Evolutionary conservation across 2,888 invertebrate species (phyloP).

Genomic region (Nomada lathburiana): DNA sequence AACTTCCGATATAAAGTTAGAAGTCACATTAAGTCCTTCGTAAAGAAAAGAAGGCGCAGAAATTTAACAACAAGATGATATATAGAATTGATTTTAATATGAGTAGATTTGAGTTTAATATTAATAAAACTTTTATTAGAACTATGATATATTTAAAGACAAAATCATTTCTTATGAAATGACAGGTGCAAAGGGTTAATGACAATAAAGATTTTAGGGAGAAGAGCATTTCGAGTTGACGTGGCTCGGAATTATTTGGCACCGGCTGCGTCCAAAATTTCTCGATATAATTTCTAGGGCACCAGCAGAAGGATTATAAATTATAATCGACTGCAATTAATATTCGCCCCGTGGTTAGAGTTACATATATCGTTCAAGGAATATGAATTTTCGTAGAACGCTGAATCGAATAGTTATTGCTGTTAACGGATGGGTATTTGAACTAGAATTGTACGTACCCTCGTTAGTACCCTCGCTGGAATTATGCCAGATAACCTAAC

Average conservation of each 20-base stretch:
- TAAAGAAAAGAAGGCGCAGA: no score
- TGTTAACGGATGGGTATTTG: neutral
- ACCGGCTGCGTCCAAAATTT: neutral
- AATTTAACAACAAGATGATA: no score
- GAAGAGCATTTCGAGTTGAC: neutral
- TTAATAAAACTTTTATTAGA: no score
- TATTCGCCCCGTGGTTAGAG: neutral
- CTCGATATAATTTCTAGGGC: neutral
- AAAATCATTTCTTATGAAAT: no score
- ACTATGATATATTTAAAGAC: no score
- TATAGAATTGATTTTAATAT: no score
- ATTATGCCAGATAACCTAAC: conserved; percentile 1
- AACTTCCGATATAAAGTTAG: neutral
- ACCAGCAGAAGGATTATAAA: no score
- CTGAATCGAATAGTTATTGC: conserved; percentile 14
- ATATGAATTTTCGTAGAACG: neutral
- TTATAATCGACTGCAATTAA: neutral
- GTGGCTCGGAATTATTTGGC: neutral
- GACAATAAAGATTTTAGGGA: neutral
- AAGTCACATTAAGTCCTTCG: no score
- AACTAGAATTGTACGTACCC: neutral
- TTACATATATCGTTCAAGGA: neutral
- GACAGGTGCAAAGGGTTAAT: no score
- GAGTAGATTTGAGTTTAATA: no score
- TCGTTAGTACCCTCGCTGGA: neutral